A percentile compares a stretch with the other conserved stretches of the same genome.
phyloP scores from a whole-genome alignment of 92 coral and sea anemone species.

The Desmophyllum pertusum region DNA sequence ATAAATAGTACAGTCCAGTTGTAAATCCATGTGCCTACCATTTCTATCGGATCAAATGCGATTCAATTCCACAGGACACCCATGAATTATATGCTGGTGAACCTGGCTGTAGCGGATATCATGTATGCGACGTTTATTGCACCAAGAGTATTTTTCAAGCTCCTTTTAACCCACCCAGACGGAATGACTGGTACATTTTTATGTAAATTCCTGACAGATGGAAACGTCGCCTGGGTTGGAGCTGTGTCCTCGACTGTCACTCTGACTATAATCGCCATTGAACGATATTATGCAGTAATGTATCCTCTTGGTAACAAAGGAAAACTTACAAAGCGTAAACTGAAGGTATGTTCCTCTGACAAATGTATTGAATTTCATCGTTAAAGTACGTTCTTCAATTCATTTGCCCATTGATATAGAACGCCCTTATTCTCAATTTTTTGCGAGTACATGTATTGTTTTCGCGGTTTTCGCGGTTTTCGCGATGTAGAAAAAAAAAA shows the following conservation, averaged over 20 bases:
- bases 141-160: not conserved
- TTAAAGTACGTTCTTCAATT: no score
- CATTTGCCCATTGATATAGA: no score
- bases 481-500: no score
- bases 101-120: slow-evolving; percentile 8
- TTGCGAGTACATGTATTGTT: no score
- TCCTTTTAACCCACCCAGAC: not conserved
- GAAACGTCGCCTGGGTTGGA: not conserved
- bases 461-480: no score
- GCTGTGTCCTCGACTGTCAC: not conserved
- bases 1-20: no score
- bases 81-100: not conserved
- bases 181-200: not conserved
- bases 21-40: no score
- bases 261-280: not conserved
- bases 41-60: no score
- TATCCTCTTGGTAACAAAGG: not conserved
- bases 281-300: not conserved
- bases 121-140: not conserved
- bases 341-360: not conserved
- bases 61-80: not conserved
- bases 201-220: not conserved
- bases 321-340: not conserved
- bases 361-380: no score
- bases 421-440: no score